phyloP scores from a whole-genome alignment of 2,888 invertebrate genomes.

The Stenoptilia bipunctidactyla region DNA sequence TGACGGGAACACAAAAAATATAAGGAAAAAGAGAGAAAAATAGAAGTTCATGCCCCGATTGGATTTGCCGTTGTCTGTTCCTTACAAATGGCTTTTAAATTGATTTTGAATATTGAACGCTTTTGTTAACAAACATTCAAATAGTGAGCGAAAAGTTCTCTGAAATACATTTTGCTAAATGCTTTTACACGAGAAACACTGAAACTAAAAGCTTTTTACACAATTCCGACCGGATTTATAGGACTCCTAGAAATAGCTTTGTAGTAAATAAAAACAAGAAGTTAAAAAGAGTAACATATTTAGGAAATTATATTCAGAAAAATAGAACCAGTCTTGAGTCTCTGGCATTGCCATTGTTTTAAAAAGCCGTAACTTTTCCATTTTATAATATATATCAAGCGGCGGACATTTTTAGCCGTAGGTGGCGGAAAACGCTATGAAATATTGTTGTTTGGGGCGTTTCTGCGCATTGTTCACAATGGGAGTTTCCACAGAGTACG shows the following conservation, averaged over 20 bases:
- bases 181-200: slow-evolving; percentile 5
- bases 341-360: slow-evolving; percentile 57
- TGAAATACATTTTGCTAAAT: slow-evolving; percentile 9
- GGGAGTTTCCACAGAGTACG: slow-evolving; percentile 48
- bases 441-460: slow-evolving; percentile 69
- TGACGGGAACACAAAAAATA: slow-evolving; percentile 42
- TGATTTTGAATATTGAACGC: slow-evolving; percentile 57
- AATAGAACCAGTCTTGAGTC: slow-evolving; percentile 35
- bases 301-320: slow-evolving; percentile 31
- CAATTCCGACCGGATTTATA: slow-evolving; percentile 3
- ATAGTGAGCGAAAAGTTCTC: slow-evolving; percentile 8
- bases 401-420: slow-evolving; percentile 70
- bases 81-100: slow-evolving; percentile 66
- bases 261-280: no score
- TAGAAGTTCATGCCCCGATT: slow-evolving; percentile 55
- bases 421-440: slow-evolving; percentile 69
- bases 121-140: slow-evolving; percentile 32
- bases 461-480: slow-evolving; percentile 58
- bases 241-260: no score
- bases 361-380: slow-evolving; percentile 64
- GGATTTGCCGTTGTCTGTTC: slow-evolving; percentile 66
- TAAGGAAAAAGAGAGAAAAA: slow-evolving; percentile 43
- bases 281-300: no score
- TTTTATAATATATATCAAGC: slow-evolving; percentile 65
- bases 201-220: slow-evolving; percentile 1